Conservation (phyloP, 2,888 invertebrate species). For the Thumatha senex region DNA sequence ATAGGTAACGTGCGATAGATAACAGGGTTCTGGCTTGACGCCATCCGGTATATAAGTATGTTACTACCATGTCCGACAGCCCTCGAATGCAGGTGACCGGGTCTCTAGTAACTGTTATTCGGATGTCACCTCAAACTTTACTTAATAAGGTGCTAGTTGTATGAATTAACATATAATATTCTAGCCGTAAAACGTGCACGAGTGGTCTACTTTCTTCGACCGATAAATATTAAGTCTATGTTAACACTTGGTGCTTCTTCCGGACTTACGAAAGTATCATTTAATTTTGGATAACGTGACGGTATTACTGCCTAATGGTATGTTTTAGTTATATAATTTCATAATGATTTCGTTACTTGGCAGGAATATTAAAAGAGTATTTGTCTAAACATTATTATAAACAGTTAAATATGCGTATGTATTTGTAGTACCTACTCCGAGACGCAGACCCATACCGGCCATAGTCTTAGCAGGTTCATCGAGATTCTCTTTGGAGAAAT, state of each 20-base stretch:
- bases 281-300: neutral
- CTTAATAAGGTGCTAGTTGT: slow-evolving; percentile 70
- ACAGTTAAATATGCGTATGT: slow-evolving; percentile 22
- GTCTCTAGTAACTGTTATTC: slow-evolving; percentile 75
- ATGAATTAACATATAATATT: slow-evolving; percentile 64
- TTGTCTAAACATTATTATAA: too few relatives aligned
- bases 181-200: slow-evolving; percentile 45
- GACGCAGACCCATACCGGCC: slow-evolving; percentile 40
- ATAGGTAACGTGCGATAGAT: neutral
- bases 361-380: too few relatives aligned
- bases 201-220: slow-evolving; percentile 66
- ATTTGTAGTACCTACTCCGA: slow-evolving; percentile 30
- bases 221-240: slow-evolving; percentile 43
- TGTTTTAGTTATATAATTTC: too few relatives aligned
- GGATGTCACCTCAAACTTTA: slow-evolving; percentile 65
- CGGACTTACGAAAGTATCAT: slow-evolving; percentile 13
- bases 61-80: slow-evolving; percentile 54
- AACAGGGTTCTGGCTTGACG: slow-evolving; percentile 17
- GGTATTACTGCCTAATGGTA: neutral
- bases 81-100: slow-evolving; percentile 72
- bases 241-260: slow-evolving; percentile 45
- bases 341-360: too few relatives aligned
- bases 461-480: slow-evolving; percentile 49
- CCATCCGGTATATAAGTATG: slow-evolving; percentile 62
- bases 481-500: slow-evolving; percentile 74